Evolutionary conservation across 2,888 invertebrate genomes (phyloP), one percentile per base, ranked within the genome.

Genomic region (Acholoe squamosa): DNA sequence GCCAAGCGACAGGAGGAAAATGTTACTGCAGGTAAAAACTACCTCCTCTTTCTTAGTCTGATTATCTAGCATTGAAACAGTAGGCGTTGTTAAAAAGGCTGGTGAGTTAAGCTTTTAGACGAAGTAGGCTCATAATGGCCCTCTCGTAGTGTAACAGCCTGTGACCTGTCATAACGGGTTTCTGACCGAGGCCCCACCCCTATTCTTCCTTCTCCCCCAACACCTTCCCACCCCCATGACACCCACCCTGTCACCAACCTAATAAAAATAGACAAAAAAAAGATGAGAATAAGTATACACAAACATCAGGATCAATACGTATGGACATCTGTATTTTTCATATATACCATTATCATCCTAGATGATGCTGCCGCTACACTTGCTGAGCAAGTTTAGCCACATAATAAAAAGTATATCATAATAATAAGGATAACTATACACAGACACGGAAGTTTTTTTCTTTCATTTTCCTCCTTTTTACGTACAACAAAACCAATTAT

Each of bases 401-500:
- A 80, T 34, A 43, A 80, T 80, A 80, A 80, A 80, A 80, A 54
- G 52, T 86, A 54, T 52, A 54, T 84, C 28, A 86, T 86, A 31
- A 86, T 86, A 86, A 86, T 86, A 43, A 43, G 43, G 43, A 43
- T 43, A 7, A 43, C 43, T 43, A 86, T 86, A 86, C 52, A 86
- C 28, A 28, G 56, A 86, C 86, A 86, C 86, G 86, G 54, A 86
- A 86, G 86, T 86, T 52, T 43, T 43, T 43, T 43, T 43, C 43
- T 43, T 43, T 43, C 43, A 43, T 43, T 43, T 43, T 43, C 43
- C 43, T 43, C 43, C 43, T 43, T 43, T 43, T 33, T 86, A 86
- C 86, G 86, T 86, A 86, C 86, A 86, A 86, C 25, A 86, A 54
- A 56, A 86, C 86, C 56, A 86, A 86, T 10, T 43, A 43, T 80